A percentile compares a stretch with the other conserved stretches of the same genome.
These are phyloP conservation scores for Actinernus sp. DNA, from an alignment of 92 coral and sea anemone genomes.

Conservation along the genomic window DNA sequence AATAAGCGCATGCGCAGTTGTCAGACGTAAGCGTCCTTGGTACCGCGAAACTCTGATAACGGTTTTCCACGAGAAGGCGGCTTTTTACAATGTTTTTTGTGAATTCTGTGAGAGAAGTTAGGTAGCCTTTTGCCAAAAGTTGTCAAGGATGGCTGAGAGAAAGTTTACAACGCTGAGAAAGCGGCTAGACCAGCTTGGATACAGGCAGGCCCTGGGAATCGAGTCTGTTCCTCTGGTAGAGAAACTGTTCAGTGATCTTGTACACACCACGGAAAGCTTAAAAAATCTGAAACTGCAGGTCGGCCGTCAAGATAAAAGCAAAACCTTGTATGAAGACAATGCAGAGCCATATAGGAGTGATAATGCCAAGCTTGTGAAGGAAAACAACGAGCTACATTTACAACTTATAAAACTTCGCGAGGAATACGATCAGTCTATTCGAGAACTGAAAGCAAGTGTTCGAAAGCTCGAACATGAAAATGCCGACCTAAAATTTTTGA, in stretches of 20 bases:
- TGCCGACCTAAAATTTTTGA: conserved; percentile 96
- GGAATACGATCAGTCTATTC: conserved; percentile 86
- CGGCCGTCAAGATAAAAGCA: conserved; percentile 78
- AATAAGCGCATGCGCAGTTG: conserved; percentile 93
- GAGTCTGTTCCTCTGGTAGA: conserved; percentile 98
- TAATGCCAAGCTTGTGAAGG: conserved; percentile 97
- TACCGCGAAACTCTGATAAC: conserved; percentile 66
- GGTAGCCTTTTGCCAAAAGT: not conserved
- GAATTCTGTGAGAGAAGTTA: conserved; percentile 33
- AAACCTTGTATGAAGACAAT: conserved; percentile 85
- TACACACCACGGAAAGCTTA: conserved; percentile 98
- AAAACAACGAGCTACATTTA: conserved; percentile 96
- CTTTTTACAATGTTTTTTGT: conserved; percentile 30
- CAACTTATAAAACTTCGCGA: conserved; percentile 95
- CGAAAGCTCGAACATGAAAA: conserved; percentile 97
- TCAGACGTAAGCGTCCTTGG: conserved; percentile 70
- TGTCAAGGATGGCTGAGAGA: conserved; percentile 86
- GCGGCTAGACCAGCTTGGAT: conserved; percentile 98
- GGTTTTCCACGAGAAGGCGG: conserved; percentile 60
- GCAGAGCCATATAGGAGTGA: conserved; percentile 99
- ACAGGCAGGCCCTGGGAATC: conserved; percentile 97
- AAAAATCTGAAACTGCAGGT: conserved; percentile 93
- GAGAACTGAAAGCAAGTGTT: conserved; percentile 88
- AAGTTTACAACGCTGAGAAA: conserved; percentile 98
- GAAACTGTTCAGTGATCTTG: conserved; percentile 98